Base-by-base conservation (phyloP, 2,888 invertebrate species). In the Taphrorychus bicolor region DNA sequence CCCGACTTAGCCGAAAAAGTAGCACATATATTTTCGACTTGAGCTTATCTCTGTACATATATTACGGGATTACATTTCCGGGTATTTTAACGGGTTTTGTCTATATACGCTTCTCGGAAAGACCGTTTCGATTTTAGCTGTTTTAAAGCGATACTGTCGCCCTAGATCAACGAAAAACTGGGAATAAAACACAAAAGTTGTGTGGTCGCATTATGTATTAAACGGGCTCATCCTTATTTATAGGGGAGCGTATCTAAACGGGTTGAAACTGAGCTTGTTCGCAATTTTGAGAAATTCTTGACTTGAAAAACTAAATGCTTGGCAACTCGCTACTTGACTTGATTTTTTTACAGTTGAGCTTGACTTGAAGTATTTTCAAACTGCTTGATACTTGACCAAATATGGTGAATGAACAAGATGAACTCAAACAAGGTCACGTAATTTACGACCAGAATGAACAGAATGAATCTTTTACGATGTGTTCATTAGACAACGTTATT, bases 11-110 rank as follows among this genome's bases (percentile, higher is more conserved):
- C 60, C 48, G 56, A 66, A 66, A 66, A 66, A 66, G 56, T 66
- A 21, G 56, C 66, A 60, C 56, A 60, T 66, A 66, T 66, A 66
- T 66, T 57, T 57, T 57, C 56, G 60, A 66, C 41, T 56, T 9
- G 51, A 56, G 57, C 60, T 66, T 66, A 66, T 66, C 66, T 66
- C 41, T 60, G 60, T 66, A 56, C 60, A 66, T 60, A 66, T 54
- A 66, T 66, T 56, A 60, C 41, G 9, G 51, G 56, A 66, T 66
- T 66, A 65, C 60, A 60, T 60, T 60, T 60, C 60, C 60, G 51
- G 53, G 45, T 32, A 40, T 52, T 60, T 60, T 60, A 60, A 60
- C 40, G 60, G n/a, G 53, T 60, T 53, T 60, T 59, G 59, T 59
- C 59, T 59, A 59, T 59, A 59, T 19, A 49, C 52, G 60, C 14